Base-by-base conservation (phyloP, 2,797 vertebrate genomes). In the Gymnoscopelus braueri region DNA sequence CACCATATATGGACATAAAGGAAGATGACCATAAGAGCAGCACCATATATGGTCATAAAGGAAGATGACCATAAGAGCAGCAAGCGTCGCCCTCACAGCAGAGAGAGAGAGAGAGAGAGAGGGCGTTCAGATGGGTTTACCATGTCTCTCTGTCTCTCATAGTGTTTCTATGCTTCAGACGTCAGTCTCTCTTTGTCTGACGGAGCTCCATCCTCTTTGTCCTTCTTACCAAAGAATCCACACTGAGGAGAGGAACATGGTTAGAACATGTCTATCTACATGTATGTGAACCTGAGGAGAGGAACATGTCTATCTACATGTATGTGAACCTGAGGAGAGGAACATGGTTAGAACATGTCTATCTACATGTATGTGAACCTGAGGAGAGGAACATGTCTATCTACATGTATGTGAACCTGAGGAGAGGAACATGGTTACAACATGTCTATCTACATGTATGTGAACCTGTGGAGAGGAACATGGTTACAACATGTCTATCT, bases 101-200 rank as follows among this genome's bases (percentile, higher is more conserved):
- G 76, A 29, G 66, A 79, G 61, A 67, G 63, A 78, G 74, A 55
- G 29, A 74, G 44, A 80, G 60, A 69, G 60, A 71, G 83, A 67
- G 58, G 4, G 26, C 2, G 26, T 9, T 11, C 72, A 32, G 67
- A 71, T 79, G 12, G 78, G 81, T 84, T 93, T 93, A 92, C 90
- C 91, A 87, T 81, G 68, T 79, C 74, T 63, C 29, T 58, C 14
- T 76, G 59, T 83, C 80, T 87, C 65, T 85, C 72, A 24, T 29
- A 19, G 50, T 49, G 61, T 67, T 92, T 94, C 93, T 98, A 99
- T 76, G 96, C 96, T 93, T 97, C 95, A 93, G 96, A 89, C 87
- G 96, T 97, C 95, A 99, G 96, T 92, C 91, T 97, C 93, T 97
- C 96, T 97, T 98, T 98, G 94, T 99, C 97, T 94, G 96, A 95